phyloP scores from a whole-genome alignment of 2,797 vertebrate genomes.

The Rhinatrema bivittatum region DNA sequence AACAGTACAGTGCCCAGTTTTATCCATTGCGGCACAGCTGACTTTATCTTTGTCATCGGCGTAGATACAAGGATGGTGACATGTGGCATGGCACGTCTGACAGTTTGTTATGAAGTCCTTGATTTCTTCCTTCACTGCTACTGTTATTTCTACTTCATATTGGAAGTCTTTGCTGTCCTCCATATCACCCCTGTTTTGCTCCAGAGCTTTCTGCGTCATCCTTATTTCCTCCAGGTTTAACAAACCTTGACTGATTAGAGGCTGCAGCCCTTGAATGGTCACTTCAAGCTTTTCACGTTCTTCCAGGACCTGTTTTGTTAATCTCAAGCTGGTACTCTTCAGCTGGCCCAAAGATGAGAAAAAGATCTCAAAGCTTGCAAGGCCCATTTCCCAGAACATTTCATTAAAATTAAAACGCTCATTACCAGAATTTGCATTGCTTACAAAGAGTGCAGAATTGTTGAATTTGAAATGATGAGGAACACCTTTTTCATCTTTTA shows the following conservation, averaged over 20 bases:
- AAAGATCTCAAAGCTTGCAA: neutral
- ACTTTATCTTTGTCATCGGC: neutral
- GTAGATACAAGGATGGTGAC: conserved; percentile 13
- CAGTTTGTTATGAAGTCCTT: conserved; percentile 13
- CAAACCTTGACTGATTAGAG: too few relatives aligned
- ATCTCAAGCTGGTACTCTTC: neutral
- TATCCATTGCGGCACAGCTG: conserved; percentile 17
- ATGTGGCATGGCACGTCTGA: too few relatives aligned
- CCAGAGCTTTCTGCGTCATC: too few relatives aligned
- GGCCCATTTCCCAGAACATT: too few relatives aligned
- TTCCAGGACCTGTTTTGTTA: neutral
- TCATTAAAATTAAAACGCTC: too few relatives aligned
- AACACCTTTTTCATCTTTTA: neutral
- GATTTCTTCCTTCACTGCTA: neutral
- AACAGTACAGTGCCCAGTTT: too few relatives aligned
- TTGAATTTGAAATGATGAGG: neutral
- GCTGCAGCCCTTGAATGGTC: too few relatives aligned
- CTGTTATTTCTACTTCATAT: conserved; percentile 7
- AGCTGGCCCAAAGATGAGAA: neutral
- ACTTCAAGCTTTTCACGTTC: neutral
- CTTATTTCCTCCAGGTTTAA: too few relatives aligned
- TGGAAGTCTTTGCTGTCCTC: conserved; percentile 11
- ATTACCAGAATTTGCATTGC: too few relatives aligned
- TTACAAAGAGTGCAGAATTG: neutral
- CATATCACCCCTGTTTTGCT: too few relatives aligned